Evolutionary conservation across 2,113 vertebrate genomes (phyloP).

Genomic region (Nannospalax galili): DNA sequence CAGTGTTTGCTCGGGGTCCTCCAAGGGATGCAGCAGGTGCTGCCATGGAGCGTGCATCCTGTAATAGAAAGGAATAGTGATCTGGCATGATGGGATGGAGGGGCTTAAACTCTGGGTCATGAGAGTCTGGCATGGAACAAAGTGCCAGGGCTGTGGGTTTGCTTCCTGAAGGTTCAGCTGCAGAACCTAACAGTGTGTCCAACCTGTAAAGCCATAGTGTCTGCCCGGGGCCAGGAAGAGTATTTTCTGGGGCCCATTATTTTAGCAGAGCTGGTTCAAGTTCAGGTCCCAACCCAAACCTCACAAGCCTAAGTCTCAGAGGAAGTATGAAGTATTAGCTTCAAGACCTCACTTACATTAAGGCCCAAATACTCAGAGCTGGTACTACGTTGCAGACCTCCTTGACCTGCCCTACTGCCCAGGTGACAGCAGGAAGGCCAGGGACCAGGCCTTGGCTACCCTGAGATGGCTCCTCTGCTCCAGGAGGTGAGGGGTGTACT

Average conservation of each 20-base stretch:
- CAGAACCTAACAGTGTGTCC: neutral
- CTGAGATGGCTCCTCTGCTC: neutral
- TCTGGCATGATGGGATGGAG: accelerated
- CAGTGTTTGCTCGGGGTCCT: conserved; percentile 89
- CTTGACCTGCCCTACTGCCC: neutral
- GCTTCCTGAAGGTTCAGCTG: neutral
- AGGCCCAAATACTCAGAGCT: accelerated
- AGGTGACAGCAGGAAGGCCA: neutral
- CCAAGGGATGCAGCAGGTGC: conserved; percentile 51
- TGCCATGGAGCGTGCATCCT: conserved; percentile 90
- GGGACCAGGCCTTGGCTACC: neutral
- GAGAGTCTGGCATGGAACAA: accelerated
- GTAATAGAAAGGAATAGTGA: neutral
- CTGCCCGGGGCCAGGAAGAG: accelerated
- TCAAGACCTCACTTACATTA: neutral
- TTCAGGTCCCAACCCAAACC: neutral
- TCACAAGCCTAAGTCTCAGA: neutral
- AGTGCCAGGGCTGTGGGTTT: no score
- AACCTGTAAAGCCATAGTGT: neutral
- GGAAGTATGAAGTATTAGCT: neutral
- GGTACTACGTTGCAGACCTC: neutral
- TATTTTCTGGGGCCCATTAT: neutral
- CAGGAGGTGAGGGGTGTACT: neutral
- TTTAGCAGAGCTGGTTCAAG: neutral
- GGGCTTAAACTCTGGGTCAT: neutral